Percentiles rank a stretch among this genome's conserved stretches.
Evolutionary conservation across 2,113 vertebrate genomes (phyloP).

Genomic region (Poicephalus meyeri): DNA sequence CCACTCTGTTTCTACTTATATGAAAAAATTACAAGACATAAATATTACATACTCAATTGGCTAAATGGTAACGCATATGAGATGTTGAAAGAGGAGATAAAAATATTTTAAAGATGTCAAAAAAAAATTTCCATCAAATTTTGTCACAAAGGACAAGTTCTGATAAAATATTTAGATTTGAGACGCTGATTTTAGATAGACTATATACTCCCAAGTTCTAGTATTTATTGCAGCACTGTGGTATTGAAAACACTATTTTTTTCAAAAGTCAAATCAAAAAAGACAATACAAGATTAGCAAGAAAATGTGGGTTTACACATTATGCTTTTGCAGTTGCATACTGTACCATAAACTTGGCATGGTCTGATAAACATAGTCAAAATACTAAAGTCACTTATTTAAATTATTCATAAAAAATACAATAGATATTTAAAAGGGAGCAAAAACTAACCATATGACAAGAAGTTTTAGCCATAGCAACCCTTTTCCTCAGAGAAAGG

Average conservation of each 20-base stretch:
- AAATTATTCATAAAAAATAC: background rate
- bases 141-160: background rate
- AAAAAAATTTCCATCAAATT: background rate
- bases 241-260: background rate
- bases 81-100: background rate
- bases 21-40: background rate
- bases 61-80: background rate
- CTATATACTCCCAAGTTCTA: background rate
- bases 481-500: background rate
- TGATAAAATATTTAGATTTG: background rate
- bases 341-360: background rate
- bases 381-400: background rate
- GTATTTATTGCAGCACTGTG: background rate
- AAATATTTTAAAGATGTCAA: background rate
- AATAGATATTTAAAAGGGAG: background rate
- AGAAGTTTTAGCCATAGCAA: background rate
- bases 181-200: background rate
- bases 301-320: background rate
- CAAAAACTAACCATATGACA: background rate
- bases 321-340: background rate
- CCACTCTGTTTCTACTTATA: background rate
- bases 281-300: background rate
- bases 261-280: background rate
- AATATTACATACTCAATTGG: background rate
- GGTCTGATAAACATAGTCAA: background rate